Percentiles rank a stretch among this genome's conserved stretches.
phyloP scores from a whole-genome alignment of 2,113 vertebrate species.

The Hipposideros armiger region DNA sequence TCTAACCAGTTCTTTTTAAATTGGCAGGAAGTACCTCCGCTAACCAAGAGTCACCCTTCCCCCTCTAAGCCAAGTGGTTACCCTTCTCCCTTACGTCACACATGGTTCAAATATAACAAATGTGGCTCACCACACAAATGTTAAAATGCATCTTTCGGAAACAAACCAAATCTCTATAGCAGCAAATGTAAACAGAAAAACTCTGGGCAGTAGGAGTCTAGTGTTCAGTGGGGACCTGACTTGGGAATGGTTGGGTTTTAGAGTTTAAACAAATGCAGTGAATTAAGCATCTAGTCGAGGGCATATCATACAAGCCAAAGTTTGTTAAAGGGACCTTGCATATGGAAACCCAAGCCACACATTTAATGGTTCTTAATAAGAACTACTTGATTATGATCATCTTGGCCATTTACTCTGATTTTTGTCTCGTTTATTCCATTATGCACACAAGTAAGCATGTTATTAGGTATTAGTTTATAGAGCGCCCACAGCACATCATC shows the following conservation, averaged over 20 bases:
- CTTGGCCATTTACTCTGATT: constrained; percentile 53
- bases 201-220: constrained; percentile 13
- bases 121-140: constrained; percentile 75
- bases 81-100: constrained; percentile 63
- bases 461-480: constrained; percentile 55
- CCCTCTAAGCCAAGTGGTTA: constrained; percentile 18
- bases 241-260: constrained; percentile 14
- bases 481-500: constrained; percentile 31
- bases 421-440: constrained; percentile 57
- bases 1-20: constrained; percentile 55
- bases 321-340: constrained; percentile 42
- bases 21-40: constrained; percentile 41
- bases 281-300: constrained; percentile 2
- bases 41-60: constrained; percentile 25
- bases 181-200: constrained; percentile 74
- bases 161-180: constrained; percentile 71
- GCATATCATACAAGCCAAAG: not conserved
- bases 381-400: constrained; percentile 40
- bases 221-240: not conserved
- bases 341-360: not conserved
- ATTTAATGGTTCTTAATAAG: constrained; percentile 52
- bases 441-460: constrained; percentile 44
- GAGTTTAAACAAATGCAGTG: constrained; percentile 63
- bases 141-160: constrained; percentile 75
- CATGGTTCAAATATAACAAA: constrained; percentile 77